Conservation (phyloP, 1,140 invertebrate genomes). For the Prorops nasuta region DNA sequence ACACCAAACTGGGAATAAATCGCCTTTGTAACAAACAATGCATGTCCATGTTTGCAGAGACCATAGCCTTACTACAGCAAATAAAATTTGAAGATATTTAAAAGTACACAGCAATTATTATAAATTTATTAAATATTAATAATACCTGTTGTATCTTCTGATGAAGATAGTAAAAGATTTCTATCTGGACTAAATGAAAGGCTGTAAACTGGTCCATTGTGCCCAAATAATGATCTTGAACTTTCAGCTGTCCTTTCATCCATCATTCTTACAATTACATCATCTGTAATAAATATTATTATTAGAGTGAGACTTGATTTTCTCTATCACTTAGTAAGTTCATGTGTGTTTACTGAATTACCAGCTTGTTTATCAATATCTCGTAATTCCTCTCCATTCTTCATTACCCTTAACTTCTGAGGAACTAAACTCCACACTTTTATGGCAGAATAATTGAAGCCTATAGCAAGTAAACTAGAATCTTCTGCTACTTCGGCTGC, state of each 20-base stretch:
- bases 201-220: constrained; percentile 87
- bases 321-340: too few relatives aligned
- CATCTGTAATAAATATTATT: constrained; percentile 61
- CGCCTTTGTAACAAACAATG: constrained; percentile 84
- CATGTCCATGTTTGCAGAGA: constrained; percentile 95
- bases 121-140: too few relatives aligned
- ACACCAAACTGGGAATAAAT: constrained; percentile 92
- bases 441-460: constrained; percentile 85
- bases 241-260: constrained; percentile 85
- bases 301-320: too few relatives aligned
- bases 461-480: constrained; percentile 86
- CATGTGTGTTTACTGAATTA: constrained; percentile 40
- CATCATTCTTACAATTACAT: constrained; percentile 93
- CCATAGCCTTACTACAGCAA: constrained; percentile 81
- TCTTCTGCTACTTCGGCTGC: constrained; percentile 92
- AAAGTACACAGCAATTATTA: neutral
- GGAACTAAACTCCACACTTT: constrained; percentile 89
- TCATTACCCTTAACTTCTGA: constrained; percentile 84
- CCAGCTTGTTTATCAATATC: constrained; percentile 91
- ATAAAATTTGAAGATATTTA: neutral
- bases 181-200: constrained; percentile 90
- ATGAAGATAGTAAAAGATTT: constrained; percentile 84
- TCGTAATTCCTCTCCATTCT: constrained; percentile 79
- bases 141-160: constrained; percentile 87
- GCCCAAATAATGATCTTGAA: constrained; percentile 76